Percentiles rank a stretch among this genome's conserved stretches.
Conservation (phyloP, 2,888 invertebrate species). For the Gonocerus acuteangulatus region DNA sequence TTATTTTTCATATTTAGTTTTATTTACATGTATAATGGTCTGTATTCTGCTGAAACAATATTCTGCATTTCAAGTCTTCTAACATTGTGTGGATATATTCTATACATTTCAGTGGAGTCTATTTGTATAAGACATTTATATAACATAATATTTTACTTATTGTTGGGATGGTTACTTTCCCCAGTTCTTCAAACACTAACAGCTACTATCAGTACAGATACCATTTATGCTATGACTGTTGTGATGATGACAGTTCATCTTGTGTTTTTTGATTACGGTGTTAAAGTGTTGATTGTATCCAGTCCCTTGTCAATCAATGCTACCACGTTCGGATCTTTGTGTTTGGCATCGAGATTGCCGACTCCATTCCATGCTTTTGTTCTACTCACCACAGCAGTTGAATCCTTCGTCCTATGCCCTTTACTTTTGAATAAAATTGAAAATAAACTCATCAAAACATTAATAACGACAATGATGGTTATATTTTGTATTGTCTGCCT, state of each 20-base stretch:
- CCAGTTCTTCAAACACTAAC: conserved; percentile 90
- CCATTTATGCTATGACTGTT: conserved; percentile 87
- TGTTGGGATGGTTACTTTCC: conserved; percentile 77
- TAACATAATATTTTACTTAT: conserved; percentile 10
- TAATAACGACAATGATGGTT: conserved; percentile 49
- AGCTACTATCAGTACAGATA: conserved; percentile 93
- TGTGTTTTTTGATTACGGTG: conserved; percentile 86
- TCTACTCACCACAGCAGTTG: conserved; percentile 78
- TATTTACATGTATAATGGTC: conserved; percentile 62
- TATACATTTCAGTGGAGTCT: conserved; percentile 46
- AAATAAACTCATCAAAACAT: conserved; percentile 46
- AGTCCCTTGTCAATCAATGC: conserved; percentile 88
- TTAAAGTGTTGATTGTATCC: conserved; percentile 79
- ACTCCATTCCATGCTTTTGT: conserved; percentile 82
- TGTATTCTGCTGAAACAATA: conserved; percentile 56
- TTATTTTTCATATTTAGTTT: conserved; percentile 65
- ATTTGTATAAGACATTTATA: conserved; percentile 38
- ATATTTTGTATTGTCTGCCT: conserved; percentile 44
- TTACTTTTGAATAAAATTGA: conserved; percentile 60
- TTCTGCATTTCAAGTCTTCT: conserved; percentile 52
- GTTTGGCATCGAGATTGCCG: conserved; percentile 82
- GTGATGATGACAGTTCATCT: conserved; percentile 82
- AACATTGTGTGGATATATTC: conserved; percentile 56
- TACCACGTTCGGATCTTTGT: conserved; percentile 90
- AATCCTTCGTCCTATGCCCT: conserved; percentile 83